Conservation (phyloP, 2,888 invertebrate species). For the Amorpha juglandis region DNA sequence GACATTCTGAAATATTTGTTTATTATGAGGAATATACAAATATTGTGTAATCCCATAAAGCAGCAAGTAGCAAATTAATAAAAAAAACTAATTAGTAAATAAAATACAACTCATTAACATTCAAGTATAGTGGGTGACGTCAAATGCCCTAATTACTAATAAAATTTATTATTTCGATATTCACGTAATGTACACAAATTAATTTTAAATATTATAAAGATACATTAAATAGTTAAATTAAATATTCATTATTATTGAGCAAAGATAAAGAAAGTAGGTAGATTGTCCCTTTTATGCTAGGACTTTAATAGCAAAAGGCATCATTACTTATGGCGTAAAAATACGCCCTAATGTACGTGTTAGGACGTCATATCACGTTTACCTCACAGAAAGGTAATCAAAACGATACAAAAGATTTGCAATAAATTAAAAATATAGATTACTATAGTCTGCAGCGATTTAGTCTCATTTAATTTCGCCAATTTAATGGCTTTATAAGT, state of each 20-base stretch:
- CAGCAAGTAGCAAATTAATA: neutral
- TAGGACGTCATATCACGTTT: neutral
- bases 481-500: no score
- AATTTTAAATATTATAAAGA: neutral
- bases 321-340: neutral
- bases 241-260: slow-evolving; percentile 26
- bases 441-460: no score
- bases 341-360: neutral
- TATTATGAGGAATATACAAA: no score
- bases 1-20: no score
- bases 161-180: neutral
- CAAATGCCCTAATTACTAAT: neutral
- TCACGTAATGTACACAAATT: neutral
- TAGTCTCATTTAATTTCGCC: no score
- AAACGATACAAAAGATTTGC: no score
- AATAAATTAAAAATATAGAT: no score
- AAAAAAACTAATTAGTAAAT: neutral
- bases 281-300: neutral
- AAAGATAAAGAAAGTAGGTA: slow-evolving; percentile 4
- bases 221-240: slow-evolving; percentile 8
- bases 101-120: neutral
- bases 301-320: neutral
- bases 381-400: neutral
- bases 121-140: neutral
- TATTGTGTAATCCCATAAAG: neutral